A percentile compares a stretch with the other conserved stretches of the same genome.
Conservation (phyloP, 2,888 invertebrate genomes). For the Caenorhabditis angaria region DNA sequence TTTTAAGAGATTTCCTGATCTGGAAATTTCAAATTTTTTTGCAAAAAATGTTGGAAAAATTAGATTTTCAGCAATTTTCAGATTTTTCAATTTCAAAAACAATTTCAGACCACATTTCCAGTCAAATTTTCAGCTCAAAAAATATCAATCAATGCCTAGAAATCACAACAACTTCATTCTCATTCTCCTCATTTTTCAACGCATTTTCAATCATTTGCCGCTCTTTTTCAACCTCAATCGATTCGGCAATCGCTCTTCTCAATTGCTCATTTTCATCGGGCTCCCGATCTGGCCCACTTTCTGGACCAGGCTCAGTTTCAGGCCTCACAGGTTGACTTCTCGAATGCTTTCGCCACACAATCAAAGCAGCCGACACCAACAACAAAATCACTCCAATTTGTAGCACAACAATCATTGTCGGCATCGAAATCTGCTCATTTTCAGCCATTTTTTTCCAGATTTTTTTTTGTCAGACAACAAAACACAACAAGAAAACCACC, state of each 20-base stretch:
- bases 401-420: conserved; percentile 47
- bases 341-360: conserved; percentile 28
- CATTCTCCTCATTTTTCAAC: conserved; percentile 18
- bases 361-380: conserved; percentile 41
- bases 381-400: conserved; percentile 48
- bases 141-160: conserved; percentile 8
- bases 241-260: conserved; percentile 32
- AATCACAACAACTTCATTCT: background rate
- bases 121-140: conserved; percentile 4
- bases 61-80: conserved; percentile 1
- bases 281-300: too few relatives aligned
- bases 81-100: background rate
- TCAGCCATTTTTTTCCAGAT: background rate
- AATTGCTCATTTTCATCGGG: conserved; percentile 26
- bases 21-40: conserved; percentile 1
- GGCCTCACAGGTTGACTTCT: conserved; percentile 15
- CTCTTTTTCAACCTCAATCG: conserved; percentile 31
- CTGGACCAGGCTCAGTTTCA: conserved; percentile 5
- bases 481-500: background rate
- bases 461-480: background rate
- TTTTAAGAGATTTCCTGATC: background rate
- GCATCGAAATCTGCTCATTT: conserved; percentile 53
- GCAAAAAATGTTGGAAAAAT: background rate
- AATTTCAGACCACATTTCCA: background rate
- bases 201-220: conserved; percentile 41